Percentiles rank a stretch among this genome's conserved stretches.
Conservation (phyloP, 2,797 vertebrate genomes). For the Odontamblyopus rebecca region DNA sequence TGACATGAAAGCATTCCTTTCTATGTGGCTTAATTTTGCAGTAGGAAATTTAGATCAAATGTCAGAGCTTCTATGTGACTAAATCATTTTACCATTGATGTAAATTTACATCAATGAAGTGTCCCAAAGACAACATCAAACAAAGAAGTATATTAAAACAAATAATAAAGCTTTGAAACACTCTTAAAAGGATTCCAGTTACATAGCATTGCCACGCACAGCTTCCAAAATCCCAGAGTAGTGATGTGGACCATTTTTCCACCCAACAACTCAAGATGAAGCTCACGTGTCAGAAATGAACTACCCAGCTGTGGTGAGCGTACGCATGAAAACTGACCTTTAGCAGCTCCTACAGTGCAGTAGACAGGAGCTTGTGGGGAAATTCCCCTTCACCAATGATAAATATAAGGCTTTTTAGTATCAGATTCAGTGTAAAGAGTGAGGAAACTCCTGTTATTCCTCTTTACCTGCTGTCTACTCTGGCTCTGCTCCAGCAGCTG, state of each 20-base stretch:
- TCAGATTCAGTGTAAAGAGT: slow-evolving; percentile 7
- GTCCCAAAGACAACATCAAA: slow-evolving; percentile 39
- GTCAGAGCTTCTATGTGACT: slow-evolving; percentile 47
- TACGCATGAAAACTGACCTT: slow-evolving; percentile 15
- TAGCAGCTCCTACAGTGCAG: slow-evolving; percentile 9
- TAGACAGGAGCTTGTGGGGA: slow-evolving; percentile 1
- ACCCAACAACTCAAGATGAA: slow-evolving; percentile 21
- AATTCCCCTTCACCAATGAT: slow-evolving; percentile 4
- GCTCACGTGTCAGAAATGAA: slow-evolving; percentile 22
- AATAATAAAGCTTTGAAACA: slow-evolving; percentile 10
- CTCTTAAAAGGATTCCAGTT: slow-evolving; percentile 9
- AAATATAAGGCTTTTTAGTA: neutral
- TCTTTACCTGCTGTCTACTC: slow-evolving; percentile 80
- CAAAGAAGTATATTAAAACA: slow-evolving; percentile 23
- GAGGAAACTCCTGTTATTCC: neutral
- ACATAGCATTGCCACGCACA: slow-evolving; percentile 7
- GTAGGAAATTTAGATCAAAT: slow-evolving; percentile 54
- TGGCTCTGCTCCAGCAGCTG: slow-evolving; percentile 84
- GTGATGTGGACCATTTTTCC: slow-evolving; percentile 11
- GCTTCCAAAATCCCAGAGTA: slow-evolving; percentile 18
- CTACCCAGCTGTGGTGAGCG: slow-evolving; percentile 11
- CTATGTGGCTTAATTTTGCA: slow-evolving; percentile 49
- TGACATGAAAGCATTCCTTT: slow-evolving; percentile 55
- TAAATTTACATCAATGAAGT: slow-evolving; percentile 32
- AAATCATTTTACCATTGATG: slow-evolving; percentile 33